Percentiles rank a stretch among this genome's conserved stretches.
These are phyloP conservation scores for Himalopsyche anomala DNA, from an alignment of 2,888 invertebrate genomes.

Conservation along the genomic window DNA sequence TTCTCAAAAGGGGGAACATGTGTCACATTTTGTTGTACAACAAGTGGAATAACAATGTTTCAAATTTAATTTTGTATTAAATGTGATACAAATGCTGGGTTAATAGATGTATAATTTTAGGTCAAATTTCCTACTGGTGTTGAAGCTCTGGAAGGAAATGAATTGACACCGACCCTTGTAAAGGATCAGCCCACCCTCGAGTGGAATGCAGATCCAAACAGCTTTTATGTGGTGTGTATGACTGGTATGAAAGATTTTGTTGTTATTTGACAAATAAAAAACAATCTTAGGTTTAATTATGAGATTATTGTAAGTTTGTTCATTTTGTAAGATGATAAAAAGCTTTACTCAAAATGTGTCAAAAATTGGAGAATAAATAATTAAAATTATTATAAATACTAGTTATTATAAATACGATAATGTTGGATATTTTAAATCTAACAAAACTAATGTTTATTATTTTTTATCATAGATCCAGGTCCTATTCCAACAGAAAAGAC, in stretches of 20 bases:
- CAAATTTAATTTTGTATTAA: neutral
- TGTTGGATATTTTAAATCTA: neutral
- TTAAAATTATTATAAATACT: too few relatives aligned
- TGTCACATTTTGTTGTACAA: too few relatives aligned
- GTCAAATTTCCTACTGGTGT: slow-evolving; percentile 75
- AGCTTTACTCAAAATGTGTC: too few relatives aligned
- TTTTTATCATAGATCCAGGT: slow-evolving; percentile 68
- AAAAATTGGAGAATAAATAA: too few relatives aligned
- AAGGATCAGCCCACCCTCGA: slow-evolving; percentile 83
- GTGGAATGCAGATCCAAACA: slow-evolving; percentile 79
- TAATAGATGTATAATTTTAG: slow-evolving; percentile 24
- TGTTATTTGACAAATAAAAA: neutral
- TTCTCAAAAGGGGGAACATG: too few relatives aligned
- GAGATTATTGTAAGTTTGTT: too few relatives aligned
- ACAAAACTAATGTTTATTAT: too few relatives aligned
- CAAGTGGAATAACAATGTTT: too few relatives aligned
- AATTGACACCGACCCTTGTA: slow-evolving; percentile 85
- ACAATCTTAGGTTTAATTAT: too few relatives aligned
- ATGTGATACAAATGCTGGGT: neutral
- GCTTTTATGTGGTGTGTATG: slow-evolving; percentile 87
- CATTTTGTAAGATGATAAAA: too few relatives aligned
- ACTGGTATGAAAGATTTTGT: slow-evolving; percentile 77
- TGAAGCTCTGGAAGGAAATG: slow-evolving; percentile 81
- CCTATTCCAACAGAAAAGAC: slow-evolving; percentile 68
- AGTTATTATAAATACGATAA: too few relatives aligned